phyloP scores from a whole-genome alignment of 2,888 invertebrate genomes.

The Hirtodrosophila confusa region DNA sequence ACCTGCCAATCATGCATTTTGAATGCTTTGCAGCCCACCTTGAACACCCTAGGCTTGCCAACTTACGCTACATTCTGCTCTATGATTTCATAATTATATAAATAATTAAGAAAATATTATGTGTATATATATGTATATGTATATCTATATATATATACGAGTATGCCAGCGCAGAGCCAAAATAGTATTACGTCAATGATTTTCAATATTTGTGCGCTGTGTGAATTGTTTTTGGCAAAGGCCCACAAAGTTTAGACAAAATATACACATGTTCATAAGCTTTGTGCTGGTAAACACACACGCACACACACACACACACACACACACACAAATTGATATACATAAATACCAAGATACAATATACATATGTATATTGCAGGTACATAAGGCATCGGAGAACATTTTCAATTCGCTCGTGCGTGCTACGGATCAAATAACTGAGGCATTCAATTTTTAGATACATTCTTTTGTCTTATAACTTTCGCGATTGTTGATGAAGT shows the following conservation, averaged over 20 bases:
- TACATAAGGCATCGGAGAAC: conserved; percentile 54
- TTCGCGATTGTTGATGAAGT: conserved; percentile 22
- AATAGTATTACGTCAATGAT: conserved; percentile 73
- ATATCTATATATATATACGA: no score
- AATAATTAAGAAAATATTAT: conserved; percentile 45
- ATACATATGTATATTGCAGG: conserved; percentile 31
- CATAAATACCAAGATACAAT: conserved; percentile 24
- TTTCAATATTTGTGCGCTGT: conserved; percentile 34
- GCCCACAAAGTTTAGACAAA: conserved; percentile 60
- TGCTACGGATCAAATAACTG: conserved; percentile 70
- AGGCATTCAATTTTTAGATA: conserved; percentile 58
- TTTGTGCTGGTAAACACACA: conserved; percentile 32
- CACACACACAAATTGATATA: conserved; percentile 23
- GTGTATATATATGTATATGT: no score
- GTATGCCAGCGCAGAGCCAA: conserved; percentile 25
- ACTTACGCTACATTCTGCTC: conserved; percentile 38
- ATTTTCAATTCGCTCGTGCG: conserved; percentile 54
- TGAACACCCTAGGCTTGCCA: conserved; percentile 38
- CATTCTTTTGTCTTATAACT: conserved; percentile 14
- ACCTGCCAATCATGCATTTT: conserved; percentile 32
- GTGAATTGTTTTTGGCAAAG: conserved; percentile 72
- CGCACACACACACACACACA: conserved; percentile 27
- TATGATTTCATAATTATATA: conserved; percentile 80
- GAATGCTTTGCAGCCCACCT: conserved; percentile 48
- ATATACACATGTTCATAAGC: conserved; percentile 62